A percentile compares a stretch with the other conserved stretches of the same genome.
Evolutionary conservation across 2,113 vertebrate genomes (phyloP).

Genomic region (Apodemus sylvaticus): DNA sequence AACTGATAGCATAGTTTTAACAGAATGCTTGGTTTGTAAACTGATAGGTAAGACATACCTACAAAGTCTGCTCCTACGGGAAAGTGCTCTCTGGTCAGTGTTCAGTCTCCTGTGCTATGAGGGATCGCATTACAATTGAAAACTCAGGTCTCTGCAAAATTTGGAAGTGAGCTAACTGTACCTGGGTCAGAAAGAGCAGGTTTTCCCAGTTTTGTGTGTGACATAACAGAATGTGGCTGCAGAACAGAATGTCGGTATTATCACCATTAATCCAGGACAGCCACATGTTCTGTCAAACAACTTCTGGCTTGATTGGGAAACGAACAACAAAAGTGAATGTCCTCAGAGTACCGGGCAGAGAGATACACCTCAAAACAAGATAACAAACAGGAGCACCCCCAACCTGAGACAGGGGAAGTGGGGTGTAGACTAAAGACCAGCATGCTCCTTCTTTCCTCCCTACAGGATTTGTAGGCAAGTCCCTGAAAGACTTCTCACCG

Average conservation of each 20-base stretch:
- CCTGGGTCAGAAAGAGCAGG: constrained; percentile 44
- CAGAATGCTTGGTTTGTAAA: constrained; percentile 25
- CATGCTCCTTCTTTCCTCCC: not conserved
- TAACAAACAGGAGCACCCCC: not conserved
- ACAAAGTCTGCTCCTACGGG: not conserved
- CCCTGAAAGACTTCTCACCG: not conserved
- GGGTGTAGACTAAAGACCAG: not conserved
- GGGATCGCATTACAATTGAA: not conserved
- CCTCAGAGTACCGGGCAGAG: not conserved
- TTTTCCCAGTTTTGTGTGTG: constrained; percentile 57
- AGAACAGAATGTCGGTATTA: constrained; percentile 38
- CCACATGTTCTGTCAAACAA: constrained; percentile 9
- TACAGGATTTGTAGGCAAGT: not conserved
- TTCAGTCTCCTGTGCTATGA: not conserved
- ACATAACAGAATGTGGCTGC: not conserved
- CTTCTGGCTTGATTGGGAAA: constrained; percentile 53
- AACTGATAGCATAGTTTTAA: constrained; percentile 11
- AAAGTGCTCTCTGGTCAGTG: not conserved
- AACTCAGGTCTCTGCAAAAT: constrained; percentile 14
- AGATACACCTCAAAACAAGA: not conserved
- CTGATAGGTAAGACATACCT: not conserved
- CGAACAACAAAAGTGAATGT: constrained; percentile 39
- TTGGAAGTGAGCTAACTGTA: constrained; percentile 32
- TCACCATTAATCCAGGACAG: constrained; percentile 17
- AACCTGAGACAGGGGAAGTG: not conserved